Base-by-base conservation (phyloP, 2,113 vertebrate genomes). In the Etheostoma spectabile region DNA sequence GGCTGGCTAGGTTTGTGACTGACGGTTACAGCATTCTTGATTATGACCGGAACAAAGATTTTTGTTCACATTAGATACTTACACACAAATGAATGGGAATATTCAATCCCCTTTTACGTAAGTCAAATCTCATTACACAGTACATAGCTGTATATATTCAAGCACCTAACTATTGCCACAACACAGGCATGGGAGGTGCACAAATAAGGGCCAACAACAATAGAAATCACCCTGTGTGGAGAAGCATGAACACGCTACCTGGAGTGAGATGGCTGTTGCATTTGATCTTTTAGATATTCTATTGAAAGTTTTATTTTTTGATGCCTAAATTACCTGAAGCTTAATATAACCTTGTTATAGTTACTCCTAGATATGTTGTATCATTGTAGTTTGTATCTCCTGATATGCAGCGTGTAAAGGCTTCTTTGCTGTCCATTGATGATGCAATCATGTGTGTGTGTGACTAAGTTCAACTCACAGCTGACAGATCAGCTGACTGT, bases 401-500 rank as follows among this genome's bases (percentile, higher is more conserved):
- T 30, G 52, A 18, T 38, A 7, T 68, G 30, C 12, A 30, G 64
- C 30, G 46, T 49, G 8, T n/a, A 33, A 38, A 13, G 35, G 21
- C 15, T 69, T 55, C 14, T 46, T n/a, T 51, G 12, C 19, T 46
- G 16, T 30, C 22, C 3, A 30, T 15, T 38, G 6, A 53, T n/a
- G 19, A 69, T 53, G 66, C 15, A n/a, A 69, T 52, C 11, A 35
- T 35, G 27, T 68, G 27, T 30, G 27, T 30, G 59, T 19, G 59
- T 24, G 33, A 30, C 4, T 35, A 53, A 6, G 1, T 70, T 70
- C 2, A n/a, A 35, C 21, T 69, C 30, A 68, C 48, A 69, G 12
- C 21, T 62, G 48, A 19, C n/a, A 35, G 19, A 77, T 57, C 63
- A 77, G 74, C 53, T 77, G 53, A 77, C 7, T 67, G 38, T 66